Percentiles rank a stretch among this genome's conserved stretches.
These are phyloP conservation scores for Icerya purchasi DNA, from an alignment of 2,888 invertebrate species.

Conservation along the genomic window DNA sequence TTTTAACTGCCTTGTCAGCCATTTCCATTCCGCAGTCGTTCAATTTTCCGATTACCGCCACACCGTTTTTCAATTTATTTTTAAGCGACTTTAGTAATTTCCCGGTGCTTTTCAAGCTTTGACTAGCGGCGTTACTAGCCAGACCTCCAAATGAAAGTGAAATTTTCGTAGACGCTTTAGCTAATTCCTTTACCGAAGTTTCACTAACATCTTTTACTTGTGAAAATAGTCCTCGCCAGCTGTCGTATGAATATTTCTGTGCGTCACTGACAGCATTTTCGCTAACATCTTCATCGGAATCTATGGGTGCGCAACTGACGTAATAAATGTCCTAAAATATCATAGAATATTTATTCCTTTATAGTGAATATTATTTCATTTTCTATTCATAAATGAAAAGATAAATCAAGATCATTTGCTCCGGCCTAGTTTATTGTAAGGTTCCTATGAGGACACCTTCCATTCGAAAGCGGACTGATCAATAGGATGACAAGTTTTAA, in stretches of 20 bases:
- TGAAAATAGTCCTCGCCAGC: background rate
- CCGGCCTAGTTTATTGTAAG: no score
- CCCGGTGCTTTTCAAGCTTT: background rate
- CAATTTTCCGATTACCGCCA: background rate
- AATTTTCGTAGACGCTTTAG: conserved; percentile 1
- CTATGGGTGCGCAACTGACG: no score
- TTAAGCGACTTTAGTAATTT: background rate
- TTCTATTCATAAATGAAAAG: no score
- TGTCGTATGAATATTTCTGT: no score
- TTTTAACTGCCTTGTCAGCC: background rate
- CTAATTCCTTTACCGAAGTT: background rate
- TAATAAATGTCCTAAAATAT: no score
- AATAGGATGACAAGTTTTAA: no score
- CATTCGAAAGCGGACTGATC: no score
- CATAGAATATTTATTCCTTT: no score
- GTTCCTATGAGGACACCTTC: no score
- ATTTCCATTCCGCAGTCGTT: background rate
- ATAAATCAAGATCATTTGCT: no score
- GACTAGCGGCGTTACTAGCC: conserved; percentile 1
- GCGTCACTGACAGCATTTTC: background rate
- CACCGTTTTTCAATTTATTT: background rate
- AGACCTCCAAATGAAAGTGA: background rate
- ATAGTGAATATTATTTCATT: no score
- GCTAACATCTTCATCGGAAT: background rate
- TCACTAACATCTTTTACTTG: conserved; percentile 4